Base-by-base conservation (phyloP, 2,113 vertebrate genomes). In the Synchiropus splendidus region DNA sequence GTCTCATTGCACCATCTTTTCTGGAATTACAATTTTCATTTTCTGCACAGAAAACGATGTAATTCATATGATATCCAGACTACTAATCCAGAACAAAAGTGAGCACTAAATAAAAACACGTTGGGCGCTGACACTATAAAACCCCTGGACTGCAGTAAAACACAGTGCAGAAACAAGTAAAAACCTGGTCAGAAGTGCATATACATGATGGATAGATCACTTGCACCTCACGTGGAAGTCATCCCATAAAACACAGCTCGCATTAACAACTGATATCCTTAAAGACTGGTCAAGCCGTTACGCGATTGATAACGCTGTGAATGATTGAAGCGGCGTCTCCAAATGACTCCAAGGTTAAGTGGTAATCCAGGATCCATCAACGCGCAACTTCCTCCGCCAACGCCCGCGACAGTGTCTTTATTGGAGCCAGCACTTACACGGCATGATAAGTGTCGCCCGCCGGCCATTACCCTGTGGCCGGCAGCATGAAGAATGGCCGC, bases 271-370 rank as follows among this genome's bases (percentile, higher is more conserved):
- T 67, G 72, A 54, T 69, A 50, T 74, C 69, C 69, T 67, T 65
- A 72, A 81, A 75, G 67, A 72, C 50, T 67, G 78, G 69, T 80
- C 77, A 75, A 64, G 60, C 48, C 46, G 53, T 76, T 75, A 75
- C 54, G 54, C 64, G 66, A 74, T 48, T 61, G 65, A 57, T 58
- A 66, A 79, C 69, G 63, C 45, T 72, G 65, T 54, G 45, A 57
- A 71, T 60, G 68, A 74, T 75, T 80, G 60, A 77, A 73, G 45
- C 18, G 31, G 49, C 54, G 59, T 59, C 73, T 78, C 81, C 78
- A 77, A 83, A 75, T 72, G 59, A 64, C 59, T 75, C 72, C 84
- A 84, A 83, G 83, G 82, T 83, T 85, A 86, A 86, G 83, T 83
- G 79, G 65, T 69, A 72, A 82, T 81, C 72, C 75, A 65, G 73